Evolutionary conservation across 2,797 vertebrate genomes (phyloP).

Genomic region (Siniperca obscura): DNA sequence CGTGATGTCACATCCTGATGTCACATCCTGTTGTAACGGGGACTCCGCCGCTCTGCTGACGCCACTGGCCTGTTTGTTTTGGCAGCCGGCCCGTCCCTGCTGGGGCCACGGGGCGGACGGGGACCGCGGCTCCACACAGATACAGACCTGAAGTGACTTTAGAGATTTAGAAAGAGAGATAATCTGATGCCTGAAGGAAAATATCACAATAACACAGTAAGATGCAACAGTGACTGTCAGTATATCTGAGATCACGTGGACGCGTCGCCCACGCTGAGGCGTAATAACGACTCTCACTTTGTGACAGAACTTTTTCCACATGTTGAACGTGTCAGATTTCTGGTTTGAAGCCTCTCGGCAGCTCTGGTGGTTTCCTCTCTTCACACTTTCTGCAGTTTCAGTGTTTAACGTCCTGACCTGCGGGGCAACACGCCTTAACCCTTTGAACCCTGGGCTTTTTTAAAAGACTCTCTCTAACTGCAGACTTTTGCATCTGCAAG

Average conservation of each 20-base stretch:
- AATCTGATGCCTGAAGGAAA: too few species aligned
- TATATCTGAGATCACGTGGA: too few species aligned
- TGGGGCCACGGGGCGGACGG: neutral
- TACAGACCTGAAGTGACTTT: neutral
- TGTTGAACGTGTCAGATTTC: neutral
- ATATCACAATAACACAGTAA: too few species aligned
- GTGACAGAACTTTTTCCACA: conserved; percentile 21
- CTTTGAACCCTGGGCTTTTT: too few species aligned
- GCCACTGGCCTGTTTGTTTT: conserved; percentile 62
- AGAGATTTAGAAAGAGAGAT: too few species aligned
- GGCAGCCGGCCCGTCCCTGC: conserved; percentile 36
- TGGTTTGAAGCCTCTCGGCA: neutral
- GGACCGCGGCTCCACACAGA: neutral
- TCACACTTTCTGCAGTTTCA: conserved; percentile 3
- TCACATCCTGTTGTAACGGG: conserved; percentile 64
- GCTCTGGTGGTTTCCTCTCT: too few species aligned
- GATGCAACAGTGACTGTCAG: too few species aligned
- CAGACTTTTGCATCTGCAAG: too few species aligned
- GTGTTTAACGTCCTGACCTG: neutral
- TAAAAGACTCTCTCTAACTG: too few species aligned
- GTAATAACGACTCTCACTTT: rapidly evolving
- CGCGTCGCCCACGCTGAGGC: neutral
- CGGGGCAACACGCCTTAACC: too few species aligned
- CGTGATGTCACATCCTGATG: conserved; percentile 70
- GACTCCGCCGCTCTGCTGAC: conserved; percentile 54